A percentile compares a stretch with the other conserved stretches of the same genome.
These are phyloP conservation scores for Chitala chitala DNA, from an alignment of 2,113 vertebrate species.

Conservation along the genomic window DNA sequence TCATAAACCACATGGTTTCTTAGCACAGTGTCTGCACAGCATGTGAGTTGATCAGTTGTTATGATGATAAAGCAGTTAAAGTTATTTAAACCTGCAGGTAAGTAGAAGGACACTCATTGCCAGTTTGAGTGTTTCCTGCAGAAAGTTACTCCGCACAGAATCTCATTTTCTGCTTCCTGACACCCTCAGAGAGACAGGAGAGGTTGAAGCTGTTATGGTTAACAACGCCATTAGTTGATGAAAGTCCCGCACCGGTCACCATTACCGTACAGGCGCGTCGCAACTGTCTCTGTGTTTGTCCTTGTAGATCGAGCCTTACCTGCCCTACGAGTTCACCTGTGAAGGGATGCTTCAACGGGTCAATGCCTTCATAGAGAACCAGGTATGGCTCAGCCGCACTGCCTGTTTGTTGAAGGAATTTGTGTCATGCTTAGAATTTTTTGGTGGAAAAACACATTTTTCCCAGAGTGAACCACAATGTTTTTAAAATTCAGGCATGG, in stretches of 20 bases:
- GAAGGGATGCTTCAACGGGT: constrained; percentile 97
- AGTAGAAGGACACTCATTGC: neutral
- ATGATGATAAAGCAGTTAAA: constrained; percentile 4
- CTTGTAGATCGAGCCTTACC: constrained; percentile 87
- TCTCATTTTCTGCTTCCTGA: too few species aligned
- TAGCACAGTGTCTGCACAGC: neutral
- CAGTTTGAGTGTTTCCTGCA: neutral
- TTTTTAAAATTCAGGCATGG: too few species aligned
- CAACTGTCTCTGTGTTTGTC: neutral
- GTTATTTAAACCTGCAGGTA: too few species aligned
- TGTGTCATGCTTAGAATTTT: too few species aligned
- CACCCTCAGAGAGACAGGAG: neutral
- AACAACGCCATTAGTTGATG: neutral
- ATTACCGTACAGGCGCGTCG: neutral
- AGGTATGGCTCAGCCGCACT: constrained; percentile 59
- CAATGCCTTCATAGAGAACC: constrained; percentile 91
- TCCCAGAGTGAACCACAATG: too few species aligned
- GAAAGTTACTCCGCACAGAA: too few species aligned
- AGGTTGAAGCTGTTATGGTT: neutral
- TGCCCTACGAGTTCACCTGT: constrained; percentile 96
- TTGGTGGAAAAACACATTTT: too few species aligned
- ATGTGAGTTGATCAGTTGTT: too few species aligned
- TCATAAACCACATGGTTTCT: neutral
- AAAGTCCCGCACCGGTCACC: neutral
- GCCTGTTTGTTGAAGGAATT: too few species aligned